A percentile compares a stretch with the other conserved stretches of the same genome.
Conservation (phyloP, 2,797 vertebrate species). For the Sarcophilus harrisii region DNA sequence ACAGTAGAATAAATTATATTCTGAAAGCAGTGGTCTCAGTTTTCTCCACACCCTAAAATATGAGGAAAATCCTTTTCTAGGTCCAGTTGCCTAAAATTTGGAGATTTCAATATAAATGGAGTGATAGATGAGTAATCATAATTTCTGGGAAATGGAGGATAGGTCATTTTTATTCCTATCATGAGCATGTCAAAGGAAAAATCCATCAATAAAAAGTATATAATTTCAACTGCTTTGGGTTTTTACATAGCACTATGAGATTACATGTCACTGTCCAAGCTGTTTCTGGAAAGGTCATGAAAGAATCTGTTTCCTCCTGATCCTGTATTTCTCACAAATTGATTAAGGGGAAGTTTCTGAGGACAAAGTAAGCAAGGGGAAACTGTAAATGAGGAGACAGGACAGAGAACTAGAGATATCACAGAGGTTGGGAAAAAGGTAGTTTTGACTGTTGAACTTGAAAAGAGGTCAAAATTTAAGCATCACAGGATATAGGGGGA, state of each 20-base stretch:
- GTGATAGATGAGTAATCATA: not conserved
- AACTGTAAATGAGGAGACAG: not conserved
- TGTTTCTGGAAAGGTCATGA: not conserved
- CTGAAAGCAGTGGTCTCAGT: not conserved
- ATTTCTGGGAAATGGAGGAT: constrained; percentile 18
- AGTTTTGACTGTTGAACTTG: not conserved
- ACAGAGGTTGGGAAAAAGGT: not conserved
- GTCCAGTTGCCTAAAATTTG: not conserved
- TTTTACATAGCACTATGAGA: not conserved
- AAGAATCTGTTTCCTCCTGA: not conserved
- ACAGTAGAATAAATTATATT: not conserved
- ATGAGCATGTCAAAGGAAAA: not conserved
- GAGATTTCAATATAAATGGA: not conserved
- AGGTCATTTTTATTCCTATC: not conserved
- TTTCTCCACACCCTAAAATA: not conserved
- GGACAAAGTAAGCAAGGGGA: not conserved
- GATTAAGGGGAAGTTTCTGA: not conserved
- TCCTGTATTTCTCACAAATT: constrained; percentile 6
- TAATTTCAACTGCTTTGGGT: constrained; percentile 2
- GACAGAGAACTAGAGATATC: not conserved
- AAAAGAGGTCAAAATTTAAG: constrained; percentile 12
- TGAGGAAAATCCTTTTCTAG: constrained; percentile 19
- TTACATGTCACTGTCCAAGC: constrained; percentile 60
- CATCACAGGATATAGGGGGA: not conserved
- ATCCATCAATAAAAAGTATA: not conserved